Percentiles rank a stretch among this genome's conserved stretches.
phyloP scores from a whole-genome alignment of 2,888 invertebrate species.

The Drosophila anomalata region DNA sequence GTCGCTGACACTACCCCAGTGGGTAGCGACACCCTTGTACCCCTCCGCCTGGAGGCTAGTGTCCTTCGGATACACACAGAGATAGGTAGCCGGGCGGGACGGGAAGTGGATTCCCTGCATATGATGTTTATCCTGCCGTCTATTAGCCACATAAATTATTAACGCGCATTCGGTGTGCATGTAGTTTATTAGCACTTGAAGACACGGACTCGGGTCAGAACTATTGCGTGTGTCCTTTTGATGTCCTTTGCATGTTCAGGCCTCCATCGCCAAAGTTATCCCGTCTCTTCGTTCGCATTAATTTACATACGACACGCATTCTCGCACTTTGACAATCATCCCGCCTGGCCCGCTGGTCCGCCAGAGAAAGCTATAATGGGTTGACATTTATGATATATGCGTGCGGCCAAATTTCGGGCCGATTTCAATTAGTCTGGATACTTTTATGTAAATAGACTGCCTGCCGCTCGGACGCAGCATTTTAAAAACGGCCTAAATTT shows the following conservation, averaged over 20 bases:
- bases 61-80: slow-evolving; percentile 14
- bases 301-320: slow-evolving; percentile 81
- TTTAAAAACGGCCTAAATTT: background rate
- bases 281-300: slow-evolving; percentile 60
- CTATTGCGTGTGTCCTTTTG: slow-evolving; percentile 66
- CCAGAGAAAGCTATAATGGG: slow-evolving; percentile 14
- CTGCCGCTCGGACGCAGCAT: too few species aligned
- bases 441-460: slow-evolving; percentile 1
- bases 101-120: slow-evolving; percentile 54
- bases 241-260: slow-evolving; percentile 73
- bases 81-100: slow-evolving; percentile 19
- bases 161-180: slow-evolving; percentile 69
- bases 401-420: slow-evolving; percentile 45
- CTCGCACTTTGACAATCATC: slow-evolving; percentile 56
- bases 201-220: slow-evolving; percentile 10
- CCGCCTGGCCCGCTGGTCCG: background rate
- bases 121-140: slow-evolving; percentile 65
- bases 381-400: slow-evolving; percentile 60
- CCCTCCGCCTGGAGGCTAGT: background rate
- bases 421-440: slow-evolving; percentile 45
- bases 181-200: slow-evolving; percentile 80
- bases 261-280: slow-evolving; percentile 37
- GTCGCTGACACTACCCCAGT: slow-evolving; percentile 61
- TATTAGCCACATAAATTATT: slow-evolving; percentile 77
- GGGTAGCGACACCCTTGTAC: slow-evolving; percentile 35